phyloP scores from a whole-genome alignment of 2,797 vertebrate species.

The Gymnothorax reevesii region DNA sequence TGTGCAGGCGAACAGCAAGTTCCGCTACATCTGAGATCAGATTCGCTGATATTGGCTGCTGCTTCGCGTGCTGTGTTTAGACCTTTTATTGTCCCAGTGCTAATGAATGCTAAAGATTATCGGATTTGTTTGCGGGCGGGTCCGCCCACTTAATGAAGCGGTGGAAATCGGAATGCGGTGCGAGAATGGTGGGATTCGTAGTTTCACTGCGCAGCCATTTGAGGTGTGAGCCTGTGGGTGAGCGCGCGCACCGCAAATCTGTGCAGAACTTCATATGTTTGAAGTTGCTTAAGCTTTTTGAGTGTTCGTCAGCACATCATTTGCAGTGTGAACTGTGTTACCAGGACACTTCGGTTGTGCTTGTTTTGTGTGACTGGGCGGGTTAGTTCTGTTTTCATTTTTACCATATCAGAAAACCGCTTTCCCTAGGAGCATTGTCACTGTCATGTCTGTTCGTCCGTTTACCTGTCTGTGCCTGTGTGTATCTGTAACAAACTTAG shows the following conservation, averaged over 20 bases:
- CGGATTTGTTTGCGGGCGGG: neutral
- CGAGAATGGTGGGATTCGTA: neutral
- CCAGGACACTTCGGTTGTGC: neutral
- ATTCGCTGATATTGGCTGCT: too few relatives aligned
- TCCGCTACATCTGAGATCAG: too few relatives aligned
- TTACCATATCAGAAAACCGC: too few relatives aligned
- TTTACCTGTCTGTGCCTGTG: too few relatives aligned
- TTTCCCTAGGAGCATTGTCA: too few relatives aligned
- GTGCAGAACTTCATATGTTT: neutral
- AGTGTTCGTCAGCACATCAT: neutral
- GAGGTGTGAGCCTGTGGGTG: neutral
- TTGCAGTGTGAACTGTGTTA: neutral
- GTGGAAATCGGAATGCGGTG: neutral
- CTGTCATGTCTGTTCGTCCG: too few relatives aligned
- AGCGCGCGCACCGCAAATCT: neutral
- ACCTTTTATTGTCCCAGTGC: too few relatives aligned
- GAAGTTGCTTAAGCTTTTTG: neutral
- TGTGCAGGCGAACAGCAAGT: too few relatives aligned
- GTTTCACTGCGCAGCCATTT: neutral
- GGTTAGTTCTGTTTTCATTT: too few relatives aligned
- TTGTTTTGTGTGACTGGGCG: neutral
- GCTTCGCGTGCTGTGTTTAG: too few relatives aligned
- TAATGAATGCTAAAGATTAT: neutral
- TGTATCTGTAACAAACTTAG: too few relatives aligned
- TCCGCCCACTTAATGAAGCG: too few relatives aligned